A percentile compares a stretch with the other conserved stretches of the same genome.
Conservation (phyloP, 2,888 invertebrate genomes). For the Seira musarum region DNA sequence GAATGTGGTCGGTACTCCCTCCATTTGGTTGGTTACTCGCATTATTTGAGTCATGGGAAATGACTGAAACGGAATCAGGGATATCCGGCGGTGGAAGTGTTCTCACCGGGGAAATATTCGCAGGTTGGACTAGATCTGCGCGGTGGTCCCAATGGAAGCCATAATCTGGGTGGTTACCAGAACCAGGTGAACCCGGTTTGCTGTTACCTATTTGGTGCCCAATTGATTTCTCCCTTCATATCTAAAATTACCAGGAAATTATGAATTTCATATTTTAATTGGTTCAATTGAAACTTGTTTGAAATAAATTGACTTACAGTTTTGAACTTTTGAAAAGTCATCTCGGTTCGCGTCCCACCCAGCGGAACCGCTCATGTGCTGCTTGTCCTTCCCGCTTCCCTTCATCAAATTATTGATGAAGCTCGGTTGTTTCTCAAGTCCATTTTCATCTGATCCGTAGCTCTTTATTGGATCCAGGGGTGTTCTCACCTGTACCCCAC, state of each 20-base stretch:
- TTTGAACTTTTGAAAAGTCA: slow-evolving; percentile 69
- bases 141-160: slow-evolving; percentile 68
- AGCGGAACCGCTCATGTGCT: slow-evolving; percentile 53
- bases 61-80: slow-evolving; percentile 64
- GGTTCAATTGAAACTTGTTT: neutral
- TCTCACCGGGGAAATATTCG: slow-evolving; percentile 68
- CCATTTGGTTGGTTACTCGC: slow-evolving; percentile 11
- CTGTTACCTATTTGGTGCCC: slow-evolving; percentile 66
- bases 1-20: slow-evolving; percentile 47
- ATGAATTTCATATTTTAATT: neutral
- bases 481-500: slow-evolving; percentile 59
- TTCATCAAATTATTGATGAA: slow-evolving; percentile 70
- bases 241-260: slow-evolving; percentile 49
- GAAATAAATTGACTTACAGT: slow-evolving; percentile 62
- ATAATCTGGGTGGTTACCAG: slow-evolving; percentile 62
- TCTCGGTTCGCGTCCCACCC: slow-evolving; percentile 68
- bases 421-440: slow-evolving; percentile 64
- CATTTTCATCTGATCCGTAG: slow-evolving; percentile 67
- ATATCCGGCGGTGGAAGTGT: slow-evolving; percentile 67
- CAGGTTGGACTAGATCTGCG: slow-evolving; percentile 65
- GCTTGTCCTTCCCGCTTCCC: slow-evolving; percentile 47
- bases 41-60: slow-evolving; percentile 65
- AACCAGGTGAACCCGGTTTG: slow-evolving; percentile 68
- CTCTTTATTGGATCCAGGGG: slow-evolving; percentile 66
- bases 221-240: slow-evolving; percentile 69